These are phyloP conservation scores for Folsomia candida DNA, from an alignment of 2,888 invertebrate species.

Conservation along the genomic window DNA sequence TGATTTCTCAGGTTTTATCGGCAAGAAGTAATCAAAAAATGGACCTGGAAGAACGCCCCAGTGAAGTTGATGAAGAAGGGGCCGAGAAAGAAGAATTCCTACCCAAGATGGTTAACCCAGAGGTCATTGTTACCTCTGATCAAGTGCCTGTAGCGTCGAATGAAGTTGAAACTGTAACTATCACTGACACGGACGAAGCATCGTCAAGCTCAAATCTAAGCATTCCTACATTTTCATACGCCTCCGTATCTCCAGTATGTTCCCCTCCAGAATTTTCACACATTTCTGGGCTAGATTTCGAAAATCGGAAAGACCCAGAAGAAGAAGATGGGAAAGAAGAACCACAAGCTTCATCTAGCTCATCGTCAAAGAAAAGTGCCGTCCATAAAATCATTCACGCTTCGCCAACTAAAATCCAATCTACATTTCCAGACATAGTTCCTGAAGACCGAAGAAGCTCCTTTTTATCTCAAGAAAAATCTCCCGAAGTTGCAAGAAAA, in stretches of 20 bases:
- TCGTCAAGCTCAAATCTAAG: slow-evolving; percentile 1
- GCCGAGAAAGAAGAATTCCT: too few relatives aligned
- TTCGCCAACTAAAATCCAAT: not conserved
- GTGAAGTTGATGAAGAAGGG: not conserved
- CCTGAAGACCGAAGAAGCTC: not conserved
- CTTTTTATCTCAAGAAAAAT: not conserved
- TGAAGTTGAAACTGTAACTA: slow-evolving; percentile 15
- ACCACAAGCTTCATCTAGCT: not conserved
- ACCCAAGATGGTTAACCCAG: too few relatives aligned
- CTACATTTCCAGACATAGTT: not conserved
- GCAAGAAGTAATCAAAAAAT: not conserved
- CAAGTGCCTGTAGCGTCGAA: not conserved
- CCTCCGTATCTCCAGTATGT: slow-evolving; percentile 43
- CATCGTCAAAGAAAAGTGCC: not conserved
- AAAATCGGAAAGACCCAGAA: not conserved
- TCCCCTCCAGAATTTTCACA: slow-evolving; percentile 40
- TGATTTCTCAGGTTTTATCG: not conserved
- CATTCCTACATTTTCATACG: slow-evolving; percentile 45
- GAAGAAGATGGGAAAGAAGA: not conserved
- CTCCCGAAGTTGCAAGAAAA: slow-evolving; percentile 22
- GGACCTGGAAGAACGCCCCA: too few relatives aligned
- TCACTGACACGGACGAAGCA: not conserved
- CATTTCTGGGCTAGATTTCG: slow-evolving; percentile 1
- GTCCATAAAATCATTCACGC: not conserved
- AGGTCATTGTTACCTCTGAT: not conserved